These are phyloP conservation scores for Octopus bimaculoides DNA, from an alignment of 1,140 invertebrate genomes.

Conservation along the genomic window DNA sequence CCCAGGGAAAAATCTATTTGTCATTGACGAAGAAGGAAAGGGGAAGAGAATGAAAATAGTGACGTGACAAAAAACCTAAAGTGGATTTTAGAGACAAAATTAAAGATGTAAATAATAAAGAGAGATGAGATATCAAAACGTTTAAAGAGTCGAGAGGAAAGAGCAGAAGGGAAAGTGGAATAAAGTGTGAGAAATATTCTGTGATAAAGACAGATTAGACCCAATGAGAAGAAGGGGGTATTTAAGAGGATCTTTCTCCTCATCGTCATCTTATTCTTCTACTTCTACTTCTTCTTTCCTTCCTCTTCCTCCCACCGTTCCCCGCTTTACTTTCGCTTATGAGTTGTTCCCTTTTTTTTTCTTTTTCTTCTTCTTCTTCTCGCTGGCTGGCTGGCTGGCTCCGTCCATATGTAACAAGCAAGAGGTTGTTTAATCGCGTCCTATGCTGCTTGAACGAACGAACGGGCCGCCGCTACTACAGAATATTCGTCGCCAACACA, in stretches of 20 bases:
- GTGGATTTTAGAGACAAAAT: background rate
- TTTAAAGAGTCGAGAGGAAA: background rate
- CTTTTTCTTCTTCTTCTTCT: background rate
- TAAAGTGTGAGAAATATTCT: background rate
- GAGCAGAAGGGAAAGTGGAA: background rate
- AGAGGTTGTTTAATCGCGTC: background rate
- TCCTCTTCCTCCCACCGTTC: background rate
- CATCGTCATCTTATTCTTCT: background rate
- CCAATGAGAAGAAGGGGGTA: background rate
- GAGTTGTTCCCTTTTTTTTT: background rate
- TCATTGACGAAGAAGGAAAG: background rate
- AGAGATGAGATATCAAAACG: background rate
- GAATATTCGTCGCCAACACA: slow-evolving; percentile 4
- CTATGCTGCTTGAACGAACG: background rate
- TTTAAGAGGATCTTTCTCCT: background rate
- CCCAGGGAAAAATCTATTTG: background rate
- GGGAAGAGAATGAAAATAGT: background rate
- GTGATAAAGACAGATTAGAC: background rate
- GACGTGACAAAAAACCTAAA: background rate
- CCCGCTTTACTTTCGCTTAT: background rate
- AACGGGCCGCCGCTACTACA: background rate
- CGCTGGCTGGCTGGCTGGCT: no score
- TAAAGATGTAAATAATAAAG: background rate
- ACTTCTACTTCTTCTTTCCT: background rate
- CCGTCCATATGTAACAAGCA: background rate